Base-by-base conservation (phyloP, 2,797 vertebrate species). In the Myripristis murdjan region DNA sequence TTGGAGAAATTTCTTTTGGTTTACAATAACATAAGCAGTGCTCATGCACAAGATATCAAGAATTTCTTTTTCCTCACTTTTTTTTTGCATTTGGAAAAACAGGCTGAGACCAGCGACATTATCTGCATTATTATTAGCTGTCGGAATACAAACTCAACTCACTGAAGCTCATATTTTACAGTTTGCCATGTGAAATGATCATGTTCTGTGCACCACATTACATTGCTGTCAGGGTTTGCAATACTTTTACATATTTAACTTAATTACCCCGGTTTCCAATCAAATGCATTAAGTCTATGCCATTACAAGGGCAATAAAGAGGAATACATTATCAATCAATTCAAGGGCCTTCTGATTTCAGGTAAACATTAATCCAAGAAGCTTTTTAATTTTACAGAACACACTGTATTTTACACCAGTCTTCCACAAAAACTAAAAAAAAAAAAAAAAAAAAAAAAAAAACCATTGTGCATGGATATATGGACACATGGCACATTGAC, bases 361-460 rank as follows among this genome's bases (percentile, higher is more conserved):
- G n/a, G n/a, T 9, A 74, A 31, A 66, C 18, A 24, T 61, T 70
- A 49, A 51, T 61, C 63, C 22, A 80, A 81, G 58, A 62, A 64
- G 70, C 60, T 53, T 84, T 48, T 84, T 88, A 76, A 82, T 86
- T 67, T 49, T 20, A 65, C 73, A 79, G n/a, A 75, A 70, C 31
- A 61, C 59, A 24, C 7, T 52, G 26, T 16, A 79, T 14, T 70
- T 70, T 23, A 73, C 70, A 82, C 6, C 41, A 8, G 35, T 43
- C 24, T 16, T 51, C 77, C 43, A 44, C 46, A 1, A n/a, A 64
- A n/a, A n/a, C n/a, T n/a, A n/a, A n/a, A n/a, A n/a, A n/a, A 16
- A 3, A 31, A 43, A 20, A 78, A n/a, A n/a, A n/a, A n/a, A n/a
- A n/a, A 16, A 3, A 31, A 43, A 20, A 78, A 83, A 78, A 84